Conservation (phyloP, 2,797 vertebrate species). For the Parambassis ranga region DNA sequence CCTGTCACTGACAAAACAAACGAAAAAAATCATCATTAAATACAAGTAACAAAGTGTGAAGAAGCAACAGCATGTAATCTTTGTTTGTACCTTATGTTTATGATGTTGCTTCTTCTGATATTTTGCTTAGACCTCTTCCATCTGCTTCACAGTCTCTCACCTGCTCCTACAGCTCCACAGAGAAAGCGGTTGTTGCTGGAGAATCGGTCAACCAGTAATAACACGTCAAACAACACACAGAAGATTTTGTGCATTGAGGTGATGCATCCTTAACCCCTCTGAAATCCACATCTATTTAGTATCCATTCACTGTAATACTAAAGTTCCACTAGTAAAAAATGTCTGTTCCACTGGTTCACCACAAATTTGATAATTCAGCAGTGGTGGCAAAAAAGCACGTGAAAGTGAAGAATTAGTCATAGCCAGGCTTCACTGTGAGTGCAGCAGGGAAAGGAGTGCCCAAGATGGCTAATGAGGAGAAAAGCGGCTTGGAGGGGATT, state of each 20-base stretch:
- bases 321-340: too few relatives aligned
- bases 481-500: slow-evolving; percentile 77
- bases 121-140: not conserved
- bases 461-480: slow-evolving; percentile 68
- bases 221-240: not conserved
- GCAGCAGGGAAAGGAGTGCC: slow-evolving; percentile 39
- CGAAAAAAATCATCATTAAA: too few relatives aligned
- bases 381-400: too few relatives aligned
- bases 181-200: not conserved
- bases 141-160: not conserved
- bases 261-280: slow-evolving; percentile 6
- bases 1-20: too few relatives aligned
- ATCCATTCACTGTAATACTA: too few relatives aligned
- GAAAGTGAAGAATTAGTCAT: slow-evolving; percentile 18
- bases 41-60: too few relatives aligned
- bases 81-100: slow-evolving; percentile 35
- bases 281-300: not conserved
- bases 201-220: not conserved
- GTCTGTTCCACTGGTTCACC: not conserved
- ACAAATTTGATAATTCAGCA: too few relatives aligned
- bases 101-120: slow-evolving; percentile 3
- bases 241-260: not conserved
- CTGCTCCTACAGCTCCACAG: not conserved
- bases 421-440: slow-evolving; percentile 19
- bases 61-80: too few relatives aligned